These are phyloP conservation scores for Microctonus hyperodae DNA, from an alignment of 2,888 invertebrate genomes.

Conservation along the genomic window DNA sequence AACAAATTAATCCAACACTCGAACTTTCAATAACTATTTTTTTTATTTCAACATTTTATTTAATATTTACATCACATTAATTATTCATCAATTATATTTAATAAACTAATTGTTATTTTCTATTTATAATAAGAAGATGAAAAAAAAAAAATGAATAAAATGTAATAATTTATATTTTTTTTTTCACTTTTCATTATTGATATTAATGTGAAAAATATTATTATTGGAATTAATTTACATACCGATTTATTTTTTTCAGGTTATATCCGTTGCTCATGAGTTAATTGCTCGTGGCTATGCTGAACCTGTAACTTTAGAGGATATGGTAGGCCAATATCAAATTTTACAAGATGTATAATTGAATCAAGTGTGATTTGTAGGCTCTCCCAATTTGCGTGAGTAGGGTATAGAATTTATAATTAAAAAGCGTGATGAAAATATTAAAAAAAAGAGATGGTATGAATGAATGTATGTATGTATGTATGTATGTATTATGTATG, in stretches of 20 bases:
- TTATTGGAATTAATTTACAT: too few relatives aligned
- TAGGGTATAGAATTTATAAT: slow-evolving; percentile 21
- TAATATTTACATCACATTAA: too few relatives aligned
- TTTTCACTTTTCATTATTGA: too few relatives aligned
- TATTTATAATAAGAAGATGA: too few relatives aligned
- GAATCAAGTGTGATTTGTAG: slow-evolving; percentile 25
- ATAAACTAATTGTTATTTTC: too few relatives aligned
- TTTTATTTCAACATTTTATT: too few relatives aligned
- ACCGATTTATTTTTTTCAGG: slow-evolving; percentile 73
- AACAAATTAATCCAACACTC: too few relatives aligned
- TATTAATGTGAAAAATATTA: too few relatives aligned
- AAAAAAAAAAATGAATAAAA: not conserved
- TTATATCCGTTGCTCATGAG: slow-evolving; percentile 86
- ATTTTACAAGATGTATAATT: not conserved
- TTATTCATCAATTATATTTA: too few relatives aligned
- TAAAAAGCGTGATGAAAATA: slow-evolving; percentile 20
- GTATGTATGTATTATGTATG: too few relatives aligned
- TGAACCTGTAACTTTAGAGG: slow-evolving; percentile 69
- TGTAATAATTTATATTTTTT: slow-evolving; percentile 28
- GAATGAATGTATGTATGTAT: slow-evolving; percentile 32
- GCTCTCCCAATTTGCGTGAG: slow-evolving; percentile 26
- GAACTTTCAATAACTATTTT: too few relatives aligned
- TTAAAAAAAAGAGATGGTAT: slow-evolving; percentile 18
- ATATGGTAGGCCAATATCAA: slow-evolving; percentile 42
- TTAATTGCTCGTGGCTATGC: slow-evolving; percentile 85